phyloP scores from a whole-genome alignment of 1,140 invertebrate genomes.

The Lepidostoma basale region DNA sequence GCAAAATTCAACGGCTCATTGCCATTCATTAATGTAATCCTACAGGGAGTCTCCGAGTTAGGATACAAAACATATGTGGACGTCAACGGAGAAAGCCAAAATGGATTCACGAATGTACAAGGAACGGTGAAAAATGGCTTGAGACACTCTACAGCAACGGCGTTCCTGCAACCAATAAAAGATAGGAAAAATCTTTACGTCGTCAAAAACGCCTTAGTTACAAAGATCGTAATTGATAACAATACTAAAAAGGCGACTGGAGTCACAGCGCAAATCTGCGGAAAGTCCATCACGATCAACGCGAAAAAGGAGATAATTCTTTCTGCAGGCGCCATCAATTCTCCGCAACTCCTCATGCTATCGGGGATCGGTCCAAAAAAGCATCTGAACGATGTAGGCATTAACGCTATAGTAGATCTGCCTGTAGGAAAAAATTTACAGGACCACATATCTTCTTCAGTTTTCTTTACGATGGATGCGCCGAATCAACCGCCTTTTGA shows the following conservation, averaged over 20 bases:
- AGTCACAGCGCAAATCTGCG: slow-evolving; percentile 61
- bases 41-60: slow-evolving; percentile 46
- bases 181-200: slow-evolving; percentile 64
- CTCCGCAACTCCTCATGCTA: slow-evolving; percentile 72
- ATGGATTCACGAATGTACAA: slow-evolving; percentile 55
- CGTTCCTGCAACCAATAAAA: slow-evolving; percentile 59
- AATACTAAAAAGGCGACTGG: slow-evolving; percentile 63
- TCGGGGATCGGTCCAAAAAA: slow-evolving; percentile 74
- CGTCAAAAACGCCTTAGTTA: slow-evolving; percentile 62
- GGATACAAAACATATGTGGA: slow-evolving; percentile 59
- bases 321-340: slow-evolving; percentile 65
- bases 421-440: slow-evolving; percentile 69
- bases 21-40: slow-evolving; percentile 60
- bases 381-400: slow-evolving; percentile 66
- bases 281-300: slow-evolving; percentile 52
- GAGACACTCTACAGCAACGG: slow-evolving; percentile 53
- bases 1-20: background rate
- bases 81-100: slow-evolving; percentile 66
- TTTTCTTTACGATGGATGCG: background rate
- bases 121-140: slow-evolving; percentile 59
- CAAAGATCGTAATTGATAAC: slow-evolving; percentile 70
- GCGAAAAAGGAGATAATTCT: slow-evolving; percentile 69
- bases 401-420: slow-evolving; percentile 63
- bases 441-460: slow-evolving; percentile 63
- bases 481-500: background rate